Percentiles rank a stretch among this genome's conserved stretches.
Conservation (phyloP, 2,113 vertebrate species). For the rat (Rattus norvegicus) region DNA sequence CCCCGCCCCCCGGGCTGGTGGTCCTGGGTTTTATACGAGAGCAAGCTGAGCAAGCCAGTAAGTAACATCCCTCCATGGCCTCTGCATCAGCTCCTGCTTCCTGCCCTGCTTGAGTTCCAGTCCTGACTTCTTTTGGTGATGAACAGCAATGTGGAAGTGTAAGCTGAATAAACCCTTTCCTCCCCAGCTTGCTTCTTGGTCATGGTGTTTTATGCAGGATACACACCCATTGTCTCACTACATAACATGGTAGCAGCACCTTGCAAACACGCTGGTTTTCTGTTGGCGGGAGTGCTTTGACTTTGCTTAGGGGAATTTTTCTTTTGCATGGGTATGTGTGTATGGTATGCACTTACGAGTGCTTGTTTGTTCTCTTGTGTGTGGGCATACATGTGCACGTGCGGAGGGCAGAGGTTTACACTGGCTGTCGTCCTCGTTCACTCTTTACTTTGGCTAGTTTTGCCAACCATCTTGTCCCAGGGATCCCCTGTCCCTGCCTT, state of each 20-base stretch:
- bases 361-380: neutral
- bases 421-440: neutral
- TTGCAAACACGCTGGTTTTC: neutral
- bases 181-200: too few species aligned
- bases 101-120: too few species aligned
- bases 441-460: neutral
- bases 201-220: too few species aligned
- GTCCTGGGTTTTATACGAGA: too few species aligned
- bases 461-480: neutral
- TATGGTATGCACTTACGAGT: neutral
- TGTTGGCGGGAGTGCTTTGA: neutral
- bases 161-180: too few species aligned
- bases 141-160: too few species aligned
- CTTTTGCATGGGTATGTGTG: neutral
- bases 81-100: too few species aligned
- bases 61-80: too few species aligned
- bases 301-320: neutral
- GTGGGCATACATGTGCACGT: neutral
- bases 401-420: neutral
- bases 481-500: neutral
- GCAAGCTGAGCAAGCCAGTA: too few species aligned
- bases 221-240: neutral
- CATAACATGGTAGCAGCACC: neutral
- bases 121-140: too few species aligned
- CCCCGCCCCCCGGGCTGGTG: too few species aligned